phyloP scores from a whole-genome alignment of 2,888 invertebrate species.

The Volucella inanis region DNA sequence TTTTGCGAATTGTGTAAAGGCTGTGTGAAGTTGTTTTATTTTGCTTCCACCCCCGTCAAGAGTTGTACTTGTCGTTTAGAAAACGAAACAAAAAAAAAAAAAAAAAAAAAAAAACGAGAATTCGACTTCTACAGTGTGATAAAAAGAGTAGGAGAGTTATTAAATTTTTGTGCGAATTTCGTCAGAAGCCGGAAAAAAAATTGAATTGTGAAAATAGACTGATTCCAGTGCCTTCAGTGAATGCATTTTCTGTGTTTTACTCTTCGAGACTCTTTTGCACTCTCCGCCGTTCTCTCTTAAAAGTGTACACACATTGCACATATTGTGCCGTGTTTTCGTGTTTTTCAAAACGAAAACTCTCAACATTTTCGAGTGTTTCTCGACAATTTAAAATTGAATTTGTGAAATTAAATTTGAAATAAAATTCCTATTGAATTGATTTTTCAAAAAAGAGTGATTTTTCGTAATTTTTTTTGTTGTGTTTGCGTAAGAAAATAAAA shows the following conservation, averaged over 20 bases:
- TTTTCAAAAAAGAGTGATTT: conserved; percentile 7
- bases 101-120: conserved; percentile 14
- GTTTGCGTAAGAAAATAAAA: conserved; percentile 1
- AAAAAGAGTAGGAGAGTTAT: not conserved
- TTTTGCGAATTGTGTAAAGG: conserved; percentile 70
- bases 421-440: conserved; percentile 44
- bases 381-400: conserved; percentile 37
- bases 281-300: conserved; percentile 48
- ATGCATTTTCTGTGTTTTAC: conserved; percentile 74
- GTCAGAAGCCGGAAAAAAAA: conserved; percentile 28
- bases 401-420: conserved; percentile 18
- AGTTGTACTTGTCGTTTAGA: conserved; percentile 10
- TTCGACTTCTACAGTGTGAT: too few relatives aligned
- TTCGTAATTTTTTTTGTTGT: not conserved
- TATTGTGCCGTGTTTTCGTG: conserved; percentile 26
- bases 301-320: conserved; percentile 23
- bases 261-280: conserved; percentile 42
- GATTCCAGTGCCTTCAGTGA: conserved; percentile 77
- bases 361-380: conserved; percentile 30
- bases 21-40: conserved; percentile 42
- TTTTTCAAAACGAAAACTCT: not conserved
- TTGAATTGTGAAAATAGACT: conserved; percentile 75
- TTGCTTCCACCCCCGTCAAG: conserved; percentile 37
- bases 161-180: conserved; percentile 25
- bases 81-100: not conserved